Evolutionary conservation across 1,140 invertebrate genomes (phyloP).

Genomic region (Lordiphosa collinella): DNA sequence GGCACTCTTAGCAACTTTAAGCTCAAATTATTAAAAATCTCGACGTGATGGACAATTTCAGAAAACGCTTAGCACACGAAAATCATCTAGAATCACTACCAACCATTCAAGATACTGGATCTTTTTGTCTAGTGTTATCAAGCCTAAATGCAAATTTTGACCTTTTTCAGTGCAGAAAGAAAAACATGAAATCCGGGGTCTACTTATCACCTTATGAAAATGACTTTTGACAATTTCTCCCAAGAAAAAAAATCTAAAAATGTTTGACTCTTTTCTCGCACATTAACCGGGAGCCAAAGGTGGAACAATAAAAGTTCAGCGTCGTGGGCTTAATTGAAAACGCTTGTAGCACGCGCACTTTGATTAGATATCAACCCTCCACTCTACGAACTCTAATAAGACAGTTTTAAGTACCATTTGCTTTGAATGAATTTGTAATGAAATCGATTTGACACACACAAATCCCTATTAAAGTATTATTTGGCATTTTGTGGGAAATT

Average conservation of each 20-base stretch:
- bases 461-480: constrained; percentile 1
- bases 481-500: not conserved
- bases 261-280: not conserved
- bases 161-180: too few species aligned
- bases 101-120: too few species aligned
- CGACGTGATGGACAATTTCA: too few species aligned
- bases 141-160: too few species aligned
- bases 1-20: too few species aligned
- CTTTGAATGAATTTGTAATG: constrained; percentile 11
- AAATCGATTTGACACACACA: constrained; percentile 5
- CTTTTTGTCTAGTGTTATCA: too few species aligned
- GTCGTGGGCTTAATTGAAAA: constrained; percentile 9
- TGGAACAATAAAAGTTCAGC: constrained; percentile 18
- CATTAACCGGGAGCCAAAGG: not conserved
- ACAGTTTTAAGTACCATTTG: constrained; percentile 12
- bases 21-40: too few species aligned
- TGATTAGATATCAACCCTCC: constrained; percentile 29
- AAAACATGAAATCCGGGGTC: too few species aligned
- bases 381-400: constrained; percentile 9
- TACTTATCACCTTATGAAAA: too few species aligned
- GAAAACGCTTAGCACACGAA: too few species aligned
- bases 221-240: not conserved
- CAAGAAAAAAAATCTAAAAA: not conserved
- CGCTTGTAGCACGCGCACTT: constrained; percentile 1
- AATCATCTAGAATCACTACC: too few species aligned